phyloP scores from a whole-genome alignment of 2,113 vertebrate genomes.

The Acanthochromis polyacanthus region DNA sequence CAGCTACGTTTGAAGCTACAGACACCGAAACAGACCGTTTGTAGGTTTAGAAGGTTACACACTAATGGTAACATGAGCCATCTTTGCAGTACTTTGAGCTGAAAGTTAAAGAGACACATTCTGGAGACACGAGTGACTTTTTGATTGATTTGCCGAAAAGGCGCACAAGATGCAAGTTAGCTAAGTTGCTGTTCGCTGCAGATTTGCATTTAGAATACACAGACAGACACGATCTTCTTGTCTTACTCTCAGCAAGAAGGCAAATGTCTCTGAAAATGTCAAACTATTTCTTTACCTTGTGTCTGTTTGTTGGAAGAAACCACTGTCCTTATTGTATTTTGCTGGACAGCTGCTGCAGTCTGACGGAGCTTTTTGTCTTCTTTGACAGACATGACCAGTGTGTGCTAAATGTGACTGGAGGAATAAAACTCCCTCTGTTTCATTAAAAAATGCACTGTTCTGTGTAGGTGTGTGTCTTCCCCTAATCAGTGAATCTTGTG shows the following conservation, averaged over 20 bases:
- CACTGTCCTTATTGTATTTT: not conserved
- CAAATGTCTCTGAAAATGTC: not conserved
- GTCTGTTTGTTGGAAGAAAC: not conserved
- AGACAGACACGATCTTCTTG: not conserved
- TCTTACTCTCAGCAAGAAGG: not conserved
- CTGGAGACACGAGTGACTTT: too few species aligned
- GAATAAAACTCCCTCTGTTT: slow-evolving; percentile 8
- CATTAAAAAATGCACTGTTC: not conserved
- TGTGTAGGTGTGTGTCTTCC: not conserved
- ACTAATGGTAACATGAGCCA: too few species aligned
- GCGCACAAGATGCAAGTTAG: too few species aligned
- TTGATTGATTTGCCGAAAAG: too few species aligned
- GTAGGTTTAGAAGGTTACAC: too few species aligned
- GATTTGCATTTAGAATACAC: not conserved
- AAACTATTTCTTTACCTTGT: not conserved
- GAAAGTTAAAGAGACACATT: too few species aligned
- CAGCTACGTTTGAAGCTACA: too few species aligned
- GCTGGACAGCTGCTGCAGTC: not conserved
- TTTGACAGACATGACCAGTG: not conserved
- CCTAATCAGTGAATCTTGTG: slow-evolving; percentile 19
- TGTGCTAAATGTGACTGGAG: not conserved
- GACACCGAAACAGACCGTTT: too few species aligned
- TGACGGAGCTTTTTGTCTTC: not conserved
- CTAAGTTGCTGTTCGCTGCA: not conserved
- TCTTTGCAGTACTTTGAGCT: too few species aligned